Conservation (phyloP, 1,140 invertebrate genomes). For the Episyrphus balteatus region DNA sequence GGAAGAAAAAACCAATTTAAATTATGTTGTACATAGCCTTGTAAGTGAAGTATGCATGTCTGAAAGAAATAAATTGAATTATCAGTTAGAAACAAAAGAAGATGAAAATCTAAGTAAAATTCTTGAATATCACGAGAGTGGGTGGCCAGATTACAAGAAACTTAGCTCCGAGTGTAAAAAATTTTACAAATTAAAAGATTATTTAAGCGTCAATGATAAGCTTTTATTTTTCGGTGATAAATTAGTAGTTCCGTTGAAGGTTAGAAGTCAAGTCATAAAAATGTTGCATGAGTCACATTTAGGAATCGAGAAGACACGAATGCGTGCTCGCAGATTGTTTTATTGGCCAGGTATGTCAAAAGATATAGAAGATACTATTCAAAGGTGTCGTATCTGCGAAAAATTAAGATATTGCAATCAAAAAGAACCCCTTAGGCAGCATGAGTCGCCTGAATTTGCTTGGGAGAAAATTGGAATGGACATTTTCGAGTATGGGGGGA, state of each 20-base stretch:
- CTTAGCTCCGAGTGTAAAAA: neutral
- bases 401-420: constrained; percentile 8
- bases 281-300: constrained; percentile 4
- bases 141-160: neutral
- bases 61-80: too few relatives aligned
- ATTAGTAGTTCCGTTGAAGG: constrained; percentile 1
- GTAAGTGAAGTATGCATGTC: too few relatives aligned
- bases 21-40: too few relatives aligned
- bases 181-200: neutral
- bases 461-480: constrained; percentile 1
- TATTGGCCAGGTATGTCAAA: constrained; percentile 5
- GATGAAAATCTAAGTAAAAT: neutral
- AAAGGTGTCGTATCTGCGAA: constrained; percentile 6
- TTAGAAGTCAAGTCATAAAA: neutral
- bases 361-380: constrained; percentile 1
- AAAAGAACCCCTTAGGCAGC: constrained; percentile 2
- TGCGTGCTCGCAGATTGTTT: constrained; percentile 4
- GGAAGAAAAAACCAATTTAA: too few relatives aligned
- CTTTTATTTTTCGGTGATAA: constrained; percentile 5
- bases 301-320: constrained; percentile 4
- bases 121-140: neutral
- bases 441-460: neutral
- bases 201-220: constrained; percentile 6
- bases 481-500: constrained; percentile 2
- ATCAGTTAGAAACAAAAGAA: too few relatives aligned